Evolutionary conservation across 2,113 vertebrate genomes (phyloP).

Genomic region (Daubentonia madagascariensis): DNA sequence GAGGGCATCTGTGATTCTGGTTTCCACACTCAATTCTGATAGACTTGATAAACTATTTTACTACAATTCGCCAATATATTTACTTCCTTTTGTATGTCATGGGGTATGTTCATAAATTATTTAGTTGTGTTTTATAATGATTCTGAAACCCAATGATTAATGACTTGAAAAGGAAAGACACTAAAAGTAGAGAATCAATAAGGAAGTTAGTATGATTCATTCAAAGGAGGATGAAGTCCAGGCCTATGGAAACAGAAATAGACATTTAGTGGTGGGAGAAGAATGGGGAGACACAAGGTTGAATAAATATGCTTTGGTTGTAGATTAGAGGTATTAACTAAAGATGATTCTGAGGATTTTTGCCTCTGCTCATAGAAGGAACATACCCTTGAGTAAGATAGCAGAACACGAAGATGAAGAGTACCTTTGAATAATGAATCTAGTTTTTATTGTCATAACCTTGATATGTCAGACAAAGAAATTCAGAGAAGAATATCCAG

Average conservation of each 20-base stretch:
- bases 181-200: slow-evolving; percentile 30
- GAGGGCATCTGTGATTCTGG: not conserved
- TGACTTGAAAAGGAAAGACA: slow-evolving; percentile 4
- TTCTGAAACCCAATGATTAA: not conserved
- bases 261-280: not conserved
- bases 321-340: not conserved
- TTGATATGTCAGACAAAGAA: slow-evolving; percentile 13
- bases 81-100: not conserved
- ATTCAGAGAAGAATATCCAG: not conserved
- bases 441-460: not conserved
- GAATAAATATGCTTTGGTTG: not conserved
- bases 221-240: not conserved
- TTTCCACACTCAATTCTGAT: not conserved
- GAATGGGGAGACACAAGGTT: not conserved
- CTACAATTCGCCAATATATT: not conserved
- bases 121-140: slow-evolving; percentile 15
- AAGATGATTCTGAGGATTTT: not conserved
- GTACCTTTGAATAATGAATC: not conserved
- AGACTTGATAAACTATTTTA: not conserved
- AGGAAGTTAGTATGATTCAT: slow-evolving; percentile 34
- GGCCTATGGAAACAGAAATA: not conserved
- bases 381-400: not conserved
- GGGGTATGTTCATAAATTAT: not conserved
- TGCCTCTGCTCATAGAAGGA: not conserved
- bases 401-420: not conserved